Evolutionary conservation across 2,797 vertebrate species (phyloP), one percentile per base, ranked within the genome.

Genomic region (Todus mexicanus): DNA sequence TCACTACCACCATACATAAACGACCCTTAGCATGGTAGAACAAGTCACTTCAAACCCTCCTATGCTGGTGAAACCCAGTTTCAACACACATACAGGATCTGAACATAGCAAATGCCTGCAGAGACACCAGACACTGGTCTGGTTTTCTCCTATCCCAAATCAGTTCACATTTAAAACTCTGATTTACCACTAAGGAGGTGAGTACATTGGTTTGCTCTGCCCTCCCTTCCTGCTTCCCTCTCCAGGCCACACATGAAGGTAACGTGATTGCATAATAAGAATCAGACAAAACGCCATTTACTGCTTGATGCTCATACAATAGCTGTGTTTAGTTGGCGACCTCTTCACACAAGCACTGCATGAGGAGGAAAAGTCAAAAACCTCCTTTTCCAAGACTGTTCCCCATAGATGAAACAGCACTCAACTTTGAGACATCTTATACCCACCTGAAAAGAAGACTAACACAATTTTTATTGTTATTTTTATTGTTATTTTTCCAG

Each of bases 171-270:
- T 85, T 85, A 65, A 77, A 91, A 83, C 50, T 74, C 78, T 69
- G 79, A 69, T 94, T 95, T 94, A 85, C 91, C 61, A 83, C 47
- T 31, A 85, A 38, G 79, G 60, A 96, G 65, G 40, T 75, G 71
- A 89, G 48, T 17, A 57, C 35, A 45, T 23, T 83, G 29, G 31
- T 91, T 80, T 3, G 1, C 50, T 89, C 59, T 87, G 89, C 40
- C 50, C 50, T 91, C 65, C 69, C 35, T 88, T 91, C 80, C 90
- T 81, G 84, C 48, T 84, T 93, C 84, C 88, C 76, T 86, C 38
- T 33, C 50, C 57, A 72, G 89, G 89, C 87, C 95, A 95, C 91
- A 92, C 91, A 91, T 80, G 92, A 84, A 93, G 87, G 94, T 81
- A 92, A 85, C 5, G 22, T 8, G 2, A 89, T 54, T 40, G 25